Evolutionary conservation across 2,888 invertebrate genomes (phyloP), one percentile per base, ranked within the genome.

Genomic region (Catocala nupta): DNA sequence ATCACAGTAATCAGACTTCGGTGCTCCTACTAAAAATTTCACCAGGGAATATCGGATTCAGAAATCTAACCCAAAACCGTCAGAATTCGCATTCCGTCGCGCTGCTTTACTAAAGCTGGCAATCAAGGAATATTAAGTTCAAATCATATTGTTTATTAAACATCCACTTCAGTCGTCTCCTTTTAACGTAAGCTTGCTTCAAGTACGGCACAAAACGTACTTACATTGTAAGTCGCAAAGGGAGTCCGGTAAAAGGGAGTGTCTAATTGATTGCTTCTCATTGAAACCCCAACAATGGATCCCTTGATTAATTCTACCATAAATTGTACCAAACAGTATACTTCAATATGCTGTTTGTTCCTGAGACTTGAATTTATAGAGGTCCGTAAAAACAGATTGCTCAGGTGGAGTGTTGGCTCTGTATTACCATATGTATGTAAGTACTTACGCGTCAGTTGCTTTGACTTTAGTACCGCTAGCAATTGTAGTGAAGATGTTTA

Each of bases 181-280:
- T 25, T 45, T 9, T 47, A 16, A 47, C 16, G 16, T 13, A 25
- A 47, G 25, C 47, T 8, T 16, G 16, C 47, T 16, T 16, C 0
- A 65, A 64, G 36, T 68, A 63, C 66, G 68, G 65, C 60, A 64
- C 54, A 61, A 76, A 48, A 56, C 50, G 51, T 62, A 65, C 57
- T 51, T 36, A 48, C 43, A 36, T 47, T 63, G 59, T 66, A 65
- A 69, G 44, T 25, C 52, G 44, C n/a, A 54, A 45, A 55, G 12
- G 47, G 57, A 72, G 48, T 36, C 56, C 42, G 48, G 54, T 55
- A 53, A 62, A 53, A 67, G 71, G 77, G 77, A 55, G 75, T 51
- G 75, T 65, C 75, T 79, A 83, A 86, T 84, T 83, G 82, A 87
- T 87, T 82, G 77, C 77, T 70, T 67, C 70, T 70, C 70, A 79